Conservation (phyloP, 1,140 invertebrate species). For the Megalopta genalis region DNA sequence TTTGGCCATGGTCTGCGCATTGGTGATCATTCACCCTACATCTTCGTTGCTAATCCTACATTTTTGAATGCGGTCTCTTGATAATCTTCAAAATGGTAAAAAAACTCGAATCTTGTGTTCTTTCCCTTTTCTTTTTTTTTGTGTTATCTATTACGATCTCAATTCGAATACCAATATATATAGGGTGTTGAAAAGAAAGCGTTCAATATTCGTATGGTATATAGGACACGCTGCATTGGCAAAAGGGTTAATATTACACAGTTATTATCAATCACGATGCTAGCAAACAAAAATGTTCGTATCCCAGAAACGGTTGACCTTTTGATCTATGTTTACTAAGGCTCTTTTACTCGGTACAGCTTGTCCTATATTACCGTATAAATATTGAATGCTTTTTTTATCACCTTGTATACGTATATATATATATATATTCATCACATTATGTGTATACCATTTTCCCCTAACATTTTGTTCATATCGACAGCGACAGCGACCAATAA, state of each 20-base stretch:
- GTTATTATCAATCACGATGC: too few relatives aligned
- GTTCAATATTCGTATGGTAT: too few relatives aligned
- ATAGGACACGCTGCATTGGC: too few relatives aligned
- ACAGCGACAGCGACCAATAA: constrained; percentile 52
- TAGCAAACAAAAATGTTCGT: too few relatives aligned
- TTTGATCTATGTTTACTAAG: too few relatives aligned
- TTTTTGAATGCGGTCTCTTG: constrained; percentile 53
- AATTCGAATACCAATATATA: constrained; percentile 26
- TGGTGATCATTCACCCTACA: constrained; percentile 58
- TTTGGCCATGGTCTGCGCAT: constrained; percentile 77
- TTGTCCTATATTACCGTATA: too few relatives aligned
- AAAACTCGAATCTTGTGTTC: constrained; percentile 52
- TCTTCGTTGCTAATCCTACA: constrained; percentile 62
- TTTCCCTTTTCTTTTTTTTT: too few relatives aligned
- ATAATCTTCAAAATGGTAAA: constrained; percentile 58
- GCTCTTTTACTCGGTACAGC: too few relatives aligned
- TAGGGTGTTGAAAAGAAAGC: too few relatives aligned
- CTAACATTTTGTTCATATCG: constrained; percentile 45
- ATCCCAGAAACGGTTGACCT: too few relatives aligned
- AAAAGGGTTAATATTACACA: too few relatives aligned
- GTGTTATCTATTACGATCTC: constrained; percentile 48
- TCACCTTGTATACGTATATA: not conserved
- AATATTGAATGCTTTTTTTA: too few relatives aligned
- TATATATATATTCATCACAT: constrained; percentile 45
- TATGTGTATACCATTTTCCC: constrained; percentile 34